Base-by-base conservation (phyloP, 2,797 vertebrate species). In the Mormyrus proboscirostris region DNA sequence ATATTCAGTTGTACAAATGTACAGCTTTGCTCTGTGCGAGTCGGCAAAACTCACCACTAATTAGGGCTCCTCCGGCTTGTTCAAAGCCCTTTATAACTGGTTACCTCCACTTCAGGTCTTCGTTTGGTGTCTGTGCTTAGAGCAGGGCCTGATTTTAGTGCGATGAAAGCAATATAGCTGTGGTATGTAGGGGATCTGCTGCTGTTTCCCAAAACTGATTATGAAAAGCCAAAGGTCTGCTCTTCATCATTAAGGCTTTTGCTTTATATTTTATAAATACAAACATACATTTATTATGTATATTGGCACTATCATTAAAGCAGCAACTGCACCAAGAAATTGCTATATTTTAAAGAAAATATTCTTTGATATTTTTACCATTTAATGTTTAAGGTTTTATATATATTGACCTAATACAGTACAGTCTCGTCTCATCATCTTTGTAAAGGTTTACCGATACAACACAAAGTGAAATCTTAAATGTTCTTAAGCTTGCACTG, bases 401-500 rank as follows among this genome's bases (percentile, higher is more conserved):
- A 10, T 44, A 38, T 57, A 2, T n/a, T 87, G 86, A 87, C 33
- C 14, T 9, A 44, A 33, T 38, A 8, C 8, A 49, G 7, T 83
- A 22, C 14, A 33, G 22, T 85, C 49, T 51, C n/a, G 62, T 22
- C 51, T 57, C 33, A 87, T 51, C 29, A 22, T 62, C 47, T 41
- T 57, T 90, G 76, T 22, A 29, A 50, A 9, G 87, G 25, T 89
- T 89, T 83, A 79, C 73, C 85, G 73, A 90, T 88, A 76, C 55
- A 88, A 53, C 88, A 89, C 88, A 93, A 93, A 92, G 91, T 90
- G 91, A 92, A 93, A 93, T 82, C 88, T 53, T 62, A 90, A 90
- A 89, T 91, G 92, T 91, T 92, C 92, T 94, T 92, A 91, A 93
- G 94, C 94, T 92, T 90, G 86, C 89, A 90, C 93, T 93, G 92